Conservation (phyloP, 2,113 vertebrate species). For the Anser brachyrhynchus region DNA sequence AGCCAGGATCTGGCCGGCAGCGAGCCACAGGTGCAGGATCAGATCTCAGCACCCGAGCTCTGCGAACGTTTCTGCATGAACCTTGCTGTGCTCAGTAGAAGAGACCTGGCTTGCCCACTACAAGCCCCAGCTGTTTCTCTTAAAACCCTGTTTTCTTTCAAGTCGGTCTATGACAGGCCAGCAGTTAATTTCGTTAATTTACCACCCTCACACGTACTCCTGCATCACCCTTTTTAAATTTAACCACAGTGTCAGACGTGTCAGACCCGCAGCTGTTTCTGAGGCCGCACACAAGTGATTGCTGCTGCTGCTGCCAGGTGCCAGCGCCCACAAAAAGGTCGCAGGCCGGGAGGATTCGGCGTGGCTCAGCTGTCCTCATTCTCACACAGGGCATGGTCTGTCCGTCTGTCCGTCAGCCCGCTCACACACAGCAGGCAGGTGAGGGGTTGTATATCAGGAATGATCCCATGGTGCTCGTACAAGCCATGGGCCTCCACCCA, state of each 20-base stretch:
- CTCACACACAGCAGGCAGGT: not conserved
- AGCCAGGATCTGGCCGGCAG: not conserved
- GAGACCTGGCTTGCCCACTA: not conserved
- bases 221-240: constrained; percentile 45
- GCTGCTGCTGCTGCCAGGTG: constrained; percentile 48
- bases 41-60: not conserved
- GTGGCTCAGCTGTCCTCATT: constrained; percentile 57
- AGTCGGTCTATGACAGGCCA: not conserved
- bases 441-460: not conserved
- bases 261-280: constrained; percentile 40
- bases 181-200: not conserved
- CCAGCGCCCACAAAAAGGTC: constrained; percentile 41
- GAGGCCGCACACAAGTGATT: not conserved
- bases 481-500: not conserved
- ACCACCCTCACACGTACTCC: fast-evolving
- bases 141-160: not conserved
- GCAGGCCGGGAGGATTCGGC: not conserved
- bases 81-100: fast-evolving
- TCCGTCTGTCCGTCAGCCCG: not conserved
- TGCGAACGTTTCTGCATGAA: not conserved
- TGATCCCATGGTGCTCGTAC: not conserved
- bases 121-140: not conserved
- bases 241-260: not conserved
- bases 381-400: not conserved
- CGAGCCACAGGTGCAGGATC: not conserved